A percentile compares a stretch with the other conserved stretches of the same genome.
phyloP scores from a whole-genome alignment of 2,797 vertebrate species.

The Micromesistius poutassou region DNA sequence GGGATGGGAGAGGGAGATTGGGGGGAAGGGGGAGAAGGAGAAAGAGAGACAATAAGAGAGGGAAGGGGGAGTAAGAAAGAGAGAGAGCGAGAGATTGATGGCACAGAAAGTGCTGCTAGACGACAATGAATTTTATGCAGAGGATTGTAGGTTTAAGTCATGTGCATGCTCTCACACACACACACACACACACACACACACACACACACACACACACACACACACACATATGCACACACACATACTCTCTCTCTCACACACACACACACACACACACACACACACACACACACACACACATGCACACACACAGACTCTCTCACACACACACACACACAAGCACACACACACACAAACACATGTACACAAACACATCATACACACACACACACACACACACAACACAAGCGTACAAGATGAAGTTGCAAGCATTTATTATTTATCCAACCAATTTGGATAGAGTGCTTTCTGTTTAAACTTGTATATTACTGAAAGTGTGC shows the following conservation, averaged over 20 bases:
- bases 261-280: neutral
- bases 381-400: conserved; percentile 6
- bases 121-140: conserved; percentile 4
- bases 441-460: neutral
- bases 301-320: neutral
- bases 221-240: neutral
- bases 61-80: conserved; percentile 10
- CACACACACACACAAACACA: neutral
- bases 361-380: neutral
- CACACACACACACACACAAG: neutral
- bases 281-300: neutral
- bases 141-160: neutral
- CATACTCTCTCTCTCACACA: neutral
- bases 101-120: conserved; percentile 17
- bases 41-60: neutral
- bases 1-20: conserved; percentile 41
- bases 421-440: neutral
- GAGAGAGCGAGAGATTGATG: conserved; percentile 45
- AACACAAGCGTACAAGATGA: neutral
- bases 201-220: neutral
- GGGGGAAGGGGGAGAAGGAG: conserved; percentile 12
- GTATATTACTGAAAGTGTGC: neutral
- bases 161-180: neutral
- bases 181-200: conserved; percentile 7
- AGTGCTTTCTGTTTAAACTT: neutral